A percentile compares a stretch with the other conserved stretches of the same genome.
Conservation (phyloP, 1,140 invertebrate genomes). For the Ctenoplectra terminalis region DNA sequence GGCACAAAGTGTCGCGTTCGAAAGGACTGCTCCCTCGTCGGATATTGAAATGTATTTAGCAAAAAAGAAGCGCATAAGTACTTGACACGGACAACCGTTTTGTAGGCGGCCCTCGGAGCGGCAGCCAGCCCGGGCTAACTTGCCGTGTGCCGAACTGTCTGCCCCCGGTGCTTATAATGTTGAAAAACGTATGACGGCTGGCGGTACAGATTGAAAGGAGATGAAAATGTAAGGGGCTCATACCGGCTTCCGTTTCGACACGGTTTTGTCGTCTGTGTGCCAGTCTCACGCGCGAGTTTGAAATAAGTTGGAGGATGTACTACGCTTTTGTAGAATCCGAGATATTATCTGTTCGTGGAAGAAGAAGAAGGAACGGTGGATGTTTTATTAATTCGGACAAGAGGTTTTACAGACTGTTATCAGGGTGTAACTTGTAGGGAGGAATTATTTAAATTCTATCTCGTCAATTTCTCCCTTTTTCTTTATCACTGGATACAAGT, state of each 20-base stretch:
- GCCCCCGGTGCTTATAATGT: constrained; percentile 47
- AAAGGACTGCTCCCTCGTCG: constrained; percentile 57
- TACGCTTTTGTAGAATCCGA: background rate
- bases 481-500: too few relatives aligned
- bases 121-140: constrained; percentile 5
- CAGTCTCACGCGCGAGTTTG: background rate
- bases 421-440: too few relatives aligned
- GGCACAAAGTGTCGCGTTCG: constrained; percentile 47
- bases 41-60: constrained; percentile 76
- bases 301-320: background rate
- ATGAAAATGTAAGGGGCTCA: constrained; percentile 20
- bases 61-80: constrained; percentile 56
- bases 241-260: background rate
- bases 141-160: constrained; percentile 31
- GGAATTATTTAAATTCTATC: too few relatives aligned
- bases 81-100: constrained; percentile 51
- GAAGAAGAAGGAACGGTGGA: background rate
- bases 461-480: too few relatives aligned
- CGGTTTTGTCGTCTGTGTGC: background rate
- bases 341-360: background rate
- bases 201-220: constrained; percentile 43
- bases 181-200: constrained; percentile 50
- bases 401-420: too few relatives aligned
- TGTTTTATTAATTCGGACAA: too few relatives aligned
- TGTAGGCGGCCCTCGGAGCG: constrained; percentile 23